Evolutionary conservation across 1,140 invertebrate species (phyloP), one percentile per base, ranked within the genome.

Genomic region (Cotesia glomerata): DNA sequence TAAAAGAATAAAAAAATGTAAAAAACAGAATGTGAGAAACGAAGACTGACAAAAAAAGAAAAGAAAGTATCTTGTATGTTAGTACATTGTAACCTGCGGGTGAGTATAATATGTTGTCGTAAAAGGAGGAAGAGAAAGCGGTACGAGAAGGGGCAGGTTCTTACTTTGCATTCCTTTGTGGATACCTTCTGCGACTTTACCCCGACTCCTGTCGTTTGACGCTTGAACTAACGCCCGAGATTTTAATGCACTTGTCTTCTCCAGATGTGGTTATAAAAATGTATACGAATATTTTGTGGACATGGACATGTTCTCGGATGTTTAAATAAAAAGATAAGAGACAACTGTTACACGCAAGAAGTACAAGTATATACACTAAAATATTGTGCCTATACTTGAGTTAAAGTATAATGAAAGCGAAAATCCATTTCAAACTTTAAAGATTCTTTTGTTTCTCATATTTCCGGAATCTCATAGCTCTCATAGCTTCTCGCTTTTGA

Each of bases 121-220:
- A 76, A 76, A 75, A 78, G 71, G 71, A 72, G 69, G 66, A 78
- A 75, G 66, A 70, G 64, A 45, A 34, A 16, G 52, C 32, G 65
- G 52, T 68, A 45, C 68, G 71, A 68, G 72, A 75, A 61, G 64
- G 62, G 59, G 71, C 51, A 79, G 83, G 80, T 86, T 86, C 82
- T 86, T 85, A 86, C 84, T 87, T 87, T 87, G 83, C 85, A 87
- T 87, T 86, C 85, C 84, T 87, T 87, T 87, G 85, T 86, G 78
- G 16, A 36, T 66, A 39, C 69, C 58, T 69, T 51, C 45, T 74
- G 58, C 75, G 74, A 76, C 77, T 71, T 69, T 63, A 71, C 66
- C 69, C 76, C 69, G 52, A 34, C 49, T 72, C 52, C 65, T 70
- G 70, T 77, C 84, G 83, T 83, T 85, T 84, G 71, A 83, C 79